Conservation (phyloP, 1,140 invertebrate genomes). For the Papilio xuthus region DNA sequence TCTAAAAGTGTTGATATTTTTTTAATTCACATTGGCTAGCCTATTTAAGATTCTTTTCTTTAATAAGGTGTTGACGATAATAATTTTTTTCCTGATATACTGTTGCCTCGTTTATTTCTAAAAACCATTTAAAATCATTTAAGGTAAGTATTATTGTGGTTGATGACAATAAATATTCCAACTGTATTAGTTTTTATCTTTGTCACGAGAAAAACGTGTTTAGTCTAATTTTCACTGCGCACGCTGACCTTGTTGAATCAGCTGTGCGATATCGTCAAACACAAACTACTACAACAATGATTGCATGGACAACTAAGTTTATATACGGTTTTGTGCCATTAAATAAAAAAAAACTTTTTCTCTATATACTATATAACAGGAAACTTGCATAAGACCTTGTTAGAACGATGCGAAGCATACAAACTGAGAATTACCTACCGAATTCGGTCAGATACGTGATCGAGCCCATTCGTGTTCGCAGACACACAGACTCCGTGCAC, state of each 20-base stretch:
- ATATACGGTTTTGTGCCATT: not conserved
- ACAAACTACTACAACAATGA: not conserved
- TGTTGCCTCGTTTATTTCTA: not conserved
- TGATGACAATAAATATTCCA: not conserved
- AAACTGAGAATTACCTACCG: constrained; percentile 18
- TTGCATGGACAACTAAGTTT: not conserved
- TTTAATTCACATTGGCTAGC: no score
- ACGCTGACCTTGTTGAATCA: not conserved
- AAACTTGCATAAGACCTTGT: constrained; percentile 32
- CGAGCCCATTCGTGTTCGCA: constrained; percentile 1
- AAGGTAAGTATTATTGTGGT: not conserved
- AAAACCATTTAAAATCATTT: not conserved
- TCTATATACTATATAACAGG: constrained; percentile 2
- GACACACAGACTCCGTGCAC: constrained; percentile 7
- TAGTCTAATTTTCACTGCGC: not conserved
- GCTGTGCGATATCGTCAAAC: not conserved
- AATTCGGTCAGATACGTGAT: constrained; percentile 37
- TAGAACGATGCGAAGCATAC: constrained; percentile 24
- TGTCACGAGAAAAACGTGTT: not conserved
- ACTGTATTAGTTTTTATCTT: not conserved
- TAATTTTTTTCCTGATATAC: not conserved
- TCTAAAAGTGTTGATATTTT: no score
- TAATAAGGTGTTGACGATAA: no score
- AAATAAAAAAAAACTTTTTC: not conserved
- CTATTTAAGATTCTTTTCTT: no score